A percentile compares a stretch with the other conserved stretches of the same genome.
Conservation (phyloP, 2,888 invertebrate genomes). For the Chrysomela aeneicollis region DNA sequence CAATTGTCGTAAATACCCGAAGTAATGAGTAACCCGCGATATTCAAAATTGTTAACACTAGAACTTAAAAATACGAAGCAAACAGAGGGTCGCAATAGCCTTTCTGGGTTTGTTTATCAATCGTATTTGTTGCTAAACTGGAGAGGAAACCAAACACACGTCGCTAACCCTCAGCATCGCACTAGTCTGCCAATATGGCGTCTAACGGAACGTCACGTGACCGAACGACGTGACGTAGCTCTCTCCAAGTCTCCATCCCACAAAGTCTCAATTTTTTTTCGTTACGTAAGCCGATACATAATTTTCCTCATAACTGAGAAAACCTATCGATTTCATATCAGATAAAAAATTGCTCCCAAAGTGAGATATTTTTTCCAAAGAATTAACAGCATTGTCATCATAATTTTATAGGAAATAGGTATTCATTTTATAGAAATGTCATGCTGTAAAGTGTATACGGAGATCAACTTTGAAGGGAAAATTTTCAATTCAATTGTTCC, state of each 20-base stretch:
- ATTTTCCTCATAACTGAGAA: slow-evolving; percentile 48
- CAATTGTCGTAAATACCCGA: slow-evolving; percentile 63
- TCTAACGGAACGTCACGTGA: slow-evolving; percentile 67
- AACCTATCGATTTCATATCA: slow-evolving; percentile 37
- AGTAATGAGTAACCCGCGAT: slow-evolving; percentile 57
- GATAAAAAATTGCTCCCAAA: slow-evolving; percentile 7
- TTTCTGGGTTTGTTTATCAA: slow-evolving; percentile 35
- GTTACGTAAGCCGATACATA: slow-evolving; percentile 57
- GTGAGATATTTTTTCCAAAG: neutral
- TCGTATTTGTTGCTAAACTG: slow-evolving; percentile 41
- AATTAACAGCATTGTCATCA: neutral
- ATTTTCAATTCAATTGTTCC: too few species aligned
- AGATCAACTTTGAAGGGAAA: too few species aligned
- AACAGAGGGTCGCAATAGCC: slow-evolving; percentile 29
- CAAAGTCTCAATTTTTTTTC: slow-evolving; percentile 59
- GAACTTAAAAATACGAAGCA: slow-evolving; percentile 35
- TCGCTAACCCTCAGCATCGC: slow-evolving; percentile 63
- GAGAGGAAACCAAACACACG: slow-evolving; percentile 54
- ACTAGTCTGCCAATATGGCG: slow-evolving; percentile 69
- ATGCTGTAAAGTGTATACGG: too few species aligned
- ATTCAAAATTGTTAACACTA: slow-evolving; percentile 55
- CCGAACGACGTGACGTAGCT: slow-evolving; percentile 63
- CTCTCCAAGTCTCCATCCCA: slow-evolving; percentile 50
- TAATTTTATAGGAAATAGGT: too few species aligned
- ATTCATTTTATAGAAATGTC: too few species aligned